Evolutionary conservation across 2,888 invertebrate genomes (phyloP), one percentile per base, ranked within the genome.

Genomic region (Habroteleia sp.): DNA sequence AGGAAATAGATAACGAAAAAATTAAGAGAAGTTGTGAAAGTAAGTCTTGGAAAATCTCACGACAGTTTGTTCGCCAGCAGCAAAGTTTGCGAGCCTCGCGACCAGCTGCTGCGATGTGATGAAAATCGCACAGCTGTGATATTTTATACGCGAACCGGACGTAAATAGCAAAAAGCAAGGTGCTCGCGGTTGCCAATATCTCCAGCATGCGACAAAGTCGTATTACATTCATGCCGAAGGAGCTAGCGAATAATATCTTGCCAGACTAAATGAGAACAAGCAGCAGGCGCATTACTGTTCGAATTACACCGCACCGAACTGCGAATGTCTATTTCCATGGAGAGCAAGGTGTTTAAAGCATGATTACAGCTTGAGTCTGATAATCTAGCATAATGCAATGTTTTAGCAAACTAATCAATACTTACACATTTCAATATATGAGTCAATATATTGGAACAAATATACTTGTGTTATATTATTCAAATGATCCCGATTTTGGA

Each of bases 361-460:
- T 48, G 41, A 71, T 71, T 71, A 71, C 63, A 71, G 46, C 39
- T 44, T 54, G 41, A 54, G 56, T 63, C 63, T 71, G 16, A 62
- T 71, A 71, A 63, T 63, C 71, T 69, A 29, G 60, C 17, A 63
- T 48, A 60, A 69, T 42, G 63, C 63, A 72, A 72, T 63, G 50
- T 72, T 56, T 72, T 52, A 50, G 41, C 50, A 50, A 71, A 71
- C 58, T 48, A 63, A 72, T 72, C 63, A 72, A 63, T 42, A 58
- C 31, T 50, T 56, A 41, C 41, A 16, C 39, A 71, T 41, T 63
- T 56, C 54, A 41, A 48, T 71, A 56, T 48, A 35, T 37, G 31
- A 25, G 60, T 62, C 52, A 37, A 69, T 69, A 60, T 46, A 35
- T 8, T 7, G 20, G 0, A 7, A 25, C 20, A 50, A 62, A 48